Conservation (phyloP, 2,888 invertebrate genomes). For the Theretra japonica region DNA sequence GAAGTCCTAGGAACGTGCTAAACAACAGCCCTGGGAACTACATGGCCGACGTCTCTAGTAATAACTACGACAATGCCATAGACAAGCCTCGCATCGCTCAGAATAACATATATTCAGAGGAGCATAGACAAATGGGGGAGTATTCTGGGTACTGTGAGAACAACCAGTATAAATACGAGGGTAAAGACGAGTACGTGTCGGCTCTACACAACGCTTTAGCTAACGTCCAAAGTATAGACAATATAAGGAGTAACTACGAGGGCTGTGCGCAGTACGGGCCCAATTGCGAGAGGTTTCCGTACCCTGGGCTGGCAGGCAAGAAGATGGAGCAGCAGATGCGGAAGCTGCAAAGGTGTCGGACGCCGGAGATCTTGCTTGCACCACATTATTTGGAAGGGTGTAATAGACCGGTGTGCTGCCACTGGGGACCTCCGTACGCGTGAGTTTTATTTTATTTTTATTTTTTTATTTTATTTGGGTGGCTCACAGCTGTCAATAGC, state of each 20-base stretch:
- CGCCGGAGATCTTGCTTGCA: conserved; percentile 91
- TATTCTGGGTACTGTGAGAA: conserved; percentile 68
- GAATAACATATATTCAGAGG: conserved; percentile 65
- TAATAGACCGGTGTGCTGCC: conserved; percentile 73
- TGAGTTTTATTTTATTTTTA: conserved; percentile 47
- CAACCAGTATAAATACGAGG: conserved; percentile 65
- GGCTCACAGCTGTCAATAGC: too few relatives aligned
- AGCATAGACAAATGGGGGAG: conserved; percentile 60
- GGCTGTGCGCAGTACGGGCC: conserved; percentile 64
- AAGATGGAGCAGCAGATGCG: conserved; percentile 70
- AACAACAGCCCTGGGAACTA: conserved; percentile 74
- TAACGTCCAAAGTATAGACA: conserved; percentile 67
- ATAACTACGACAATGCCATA: conserved; percentile 61
- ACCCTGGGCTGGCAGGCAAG: conserved; percentile 78
- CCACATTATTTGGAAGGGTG: conserved; percentile 88
- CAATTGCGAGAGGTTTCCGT: conserved; percentile 74
- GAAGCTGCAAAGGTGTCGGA: conserved; percentile 85
- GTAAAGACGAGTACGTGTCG: conserved; percentile 67
- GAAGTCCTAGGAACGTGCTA: conserved; percentile 70
- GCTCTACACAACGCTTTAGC: conserved; percentile 63
- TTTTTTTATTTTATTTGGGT: too few relatives aligned
- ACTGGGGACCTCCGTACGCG: conserved; percentile 77
- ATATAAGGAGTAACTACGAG: conserved; percentile 61
- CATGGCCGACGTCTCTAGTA: conserved; percentile 55
- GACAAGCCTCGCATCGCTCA: conserved; percentile 57